A percentile compares a stretch with the other conserved stretches of the same genome.
phyloP scores from a whole-genome alignment of 2,888 invertebrate genomes.

The Coenonympha arcania region DNA sequence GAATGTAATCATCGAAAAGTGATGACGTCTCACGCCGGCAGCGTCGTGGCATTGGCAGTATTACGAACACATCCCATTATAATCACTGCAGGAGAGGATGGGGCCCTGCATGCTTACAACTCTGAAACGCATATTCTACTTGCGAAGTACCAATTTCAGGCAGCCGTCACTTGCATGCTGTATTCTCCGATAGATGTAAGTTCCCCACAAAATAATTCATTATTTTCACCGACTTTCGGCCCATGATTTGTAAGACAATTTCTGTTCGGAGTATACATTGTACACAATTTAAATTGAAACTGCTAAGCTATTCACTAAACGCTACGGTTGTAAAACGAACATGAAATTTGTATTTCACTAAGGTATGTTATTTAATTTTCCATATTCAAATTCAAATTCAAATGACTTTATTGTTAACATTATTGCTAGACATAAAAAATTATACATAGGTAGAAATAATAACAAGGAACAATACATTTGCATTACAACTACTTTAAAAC shows the following conservation, averaged over 20 bases:
- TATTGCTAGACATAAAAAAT: too few species aligned
- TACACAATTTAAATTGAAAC: too few species aligned
- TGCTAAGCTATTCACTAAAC: too few species aligned
- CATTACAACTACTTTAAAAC: too few species aligned
- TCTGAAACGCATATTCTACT: conserved; percentile 76
- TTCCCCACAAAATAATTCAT: background rate
- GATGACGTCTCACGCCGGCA: conserved; percentile 84
- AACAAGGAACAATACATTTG: too few species aligned
- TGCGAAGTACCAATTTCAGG: conserved; percentile 71
- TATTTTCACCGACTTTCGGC: background rate
- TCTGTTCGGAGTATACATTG: too few species aligned
- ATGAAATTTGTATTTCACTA: too few species aligned
- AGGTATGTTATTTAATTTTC: too few species aligned
- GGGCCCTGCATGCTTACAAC: conserved; percentile 82
- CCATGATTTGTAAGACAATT: background rate
- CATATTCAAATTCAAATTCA: too few species aligned
- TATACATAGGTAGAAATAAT: too few species aligned
- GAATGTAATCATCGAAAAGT: conserved; percentile 61
- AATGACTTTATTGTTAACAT: too few species aligned
- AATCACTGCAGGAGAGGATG: conserved; percentile 81
- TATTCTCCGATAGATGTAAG: conserved; percentile 82
- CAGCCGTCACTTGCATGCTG: conserved; percentile 72
- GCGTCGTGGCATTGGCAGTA: conserved; percentile 78
- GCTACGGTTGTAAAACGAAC: too few species aligned
- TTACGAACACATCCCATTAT: conserved; percentile 81